Base-by-base conservation (phyloP, 2,888 invertebrate species). In the Scaptomyza flava region DNA sequence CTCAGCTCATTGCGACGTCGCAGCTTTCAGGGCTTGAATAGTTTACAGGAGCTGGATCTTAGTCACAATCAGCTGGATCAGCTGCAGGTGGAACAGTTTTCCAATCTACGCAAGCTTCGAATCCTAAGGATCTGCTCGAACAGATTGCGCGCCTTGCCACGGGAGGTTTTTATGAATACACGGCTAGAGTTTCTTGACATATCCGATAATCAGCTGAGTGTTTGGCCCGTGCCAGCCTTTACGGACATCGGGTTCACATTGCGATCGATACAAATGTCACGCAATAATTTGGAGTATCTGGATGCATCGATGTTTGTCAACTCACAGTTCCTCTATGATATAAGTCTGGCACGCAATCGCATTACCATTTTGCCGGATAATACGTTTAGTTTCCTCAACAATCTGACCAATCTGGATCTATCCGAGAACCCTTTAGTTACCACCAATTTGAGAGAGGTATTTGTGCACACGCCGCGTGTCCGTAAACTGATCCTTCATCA, bases 291-390 rank as follows among this genome's bases (percentile, higher is more conserved):
- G 72, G 97, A 97, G 90, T 97, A 96, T 90, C 93, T 98, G 77
- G 97, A 98, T 91, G 96, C 96, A 79, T 96, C 96, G 68, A 96
- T 97, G 92, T 97, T 97, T 89, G 95, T 96, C 43, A 95, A 96
- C 84, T 96, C 96, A 33, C 96, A 96, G 56, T 96, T 95, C 90
- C 92, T 98, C 46, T 94, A 96, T 62, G 94, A 94, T 79, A 93
- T 98, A 62, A 96, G 96, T 92, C 92, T 98, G 87, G 95, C 96
- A 47, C 94, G 94, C 87, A 98, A 98, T 92, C 95, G 96, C 87
- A 93, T 97, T 68, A 96, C 96, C 17, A 96, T 97, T 72, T 92
- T 98, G 73, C 97, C 97, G 3, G 97, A 97, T 92, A 97, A 97
- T 91, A 96, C 97, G 20, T 97, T 98, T 91, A 96, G 96, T 27